Percentiles rank a stretch among this genome's conserved stretches.
Conservation (phyloP, 2,113 vertebrate species). For the Paradoxurus hermaphroditus region DNA sequence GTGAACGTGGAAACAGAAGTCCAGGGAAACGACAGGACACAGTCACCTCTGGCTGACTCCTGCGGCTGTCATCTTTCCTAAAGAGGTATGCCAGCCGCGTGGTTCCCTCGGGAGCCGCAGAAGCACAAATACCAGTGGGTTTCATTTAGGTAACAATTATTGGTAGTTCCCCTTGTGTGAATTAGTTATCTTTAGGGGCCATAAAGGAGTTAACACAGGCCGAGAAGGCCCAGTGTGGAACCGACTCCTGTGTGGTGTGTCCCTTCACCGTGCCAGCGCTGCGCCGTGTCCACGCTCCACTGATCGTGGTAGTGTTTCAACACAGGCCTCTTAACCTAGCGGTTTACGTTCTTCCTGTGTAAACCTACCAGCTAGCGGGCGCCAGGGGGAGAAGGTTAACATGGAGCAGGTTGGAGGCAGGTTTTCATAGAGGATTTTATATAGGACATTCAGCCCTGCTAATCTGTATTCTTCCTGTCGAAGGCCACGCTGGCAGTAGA, state of each 20-base stretch:
- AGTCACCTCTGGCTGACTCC: neutral
- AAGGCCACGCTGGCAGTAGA: neutral
- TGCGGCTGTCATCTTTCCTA: neutral
- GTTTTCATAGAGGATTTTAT: neutral
- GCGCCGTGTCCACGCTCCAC: neutral
- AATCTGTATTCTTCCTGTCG: neutral
- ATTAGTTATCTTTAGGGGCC: neutral
- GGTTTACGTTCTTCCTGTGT: neutral
- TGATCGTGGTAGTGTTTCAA: neutral
- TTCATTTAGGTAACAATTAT: neutral
- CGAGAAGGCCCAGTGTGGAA: neutral
- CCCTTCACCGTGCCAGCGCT: fast-evolving
- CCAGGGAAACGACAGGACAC: neutral
- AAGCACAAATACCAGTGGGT: neutral
- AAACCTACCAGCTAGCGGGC: neutral
- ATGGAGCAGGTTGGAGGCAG: neutral
- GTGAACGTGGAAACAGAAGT: neutral
- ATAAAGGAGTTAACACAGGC: too few species aligned
- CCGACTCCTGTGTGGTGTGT: neutral
- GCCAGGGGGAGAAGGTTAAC: neutral
- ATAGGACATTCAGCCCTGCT: neutral
- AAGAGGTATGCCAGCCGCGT: neutral
- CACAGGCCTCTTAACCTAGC: neutral
- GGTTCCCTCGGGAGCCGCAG: neutral
- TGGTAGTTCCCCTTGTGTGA: neutral